Base-by-base conservation (phyloP, 1,140 invertebrate species). In the Drosophila equinoxialis region DNA sequence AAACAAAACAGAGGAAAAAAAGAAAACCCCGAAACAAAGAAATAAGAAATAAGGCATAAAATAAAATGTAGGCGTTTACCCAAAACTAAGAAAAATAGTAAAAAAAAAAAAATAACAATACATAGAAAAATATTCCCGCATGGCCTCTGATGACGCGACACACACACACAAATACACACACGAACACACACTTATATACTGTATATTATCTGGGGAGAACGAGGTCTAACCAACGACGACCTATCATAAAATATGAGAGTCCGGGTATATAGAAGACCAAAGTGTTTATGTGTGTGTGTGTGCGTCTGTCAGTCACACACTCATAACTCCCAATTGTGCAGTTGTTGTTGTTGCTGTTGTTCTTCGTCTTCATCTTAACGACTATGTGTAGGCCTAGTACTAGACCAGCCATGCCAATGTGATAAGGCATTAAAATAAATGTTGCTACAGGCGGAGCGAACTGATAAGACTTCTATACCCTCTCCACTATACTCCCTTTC, bases 291-390 rank as follows among this genome's bases (percentile, higher is more conserved):
- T 23, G 23, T 64, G n/a, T 59, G 57, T 63, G 45, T 23, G 37
- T 51, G 30, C 59, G 35, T 42, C 65, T 78, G 74, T 73, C 81
- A 70, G 62, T 84, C 81, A 74, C 75, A 77, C 60, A 69, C 68
- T 81, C 87, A 81, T 90, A 90, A 90, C 87, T 90, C 82, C 80
- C 83, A 90, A 90, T 90, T 90, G 87, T 84, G 83, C 81, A 87
- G 73, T 90, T 87, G 64, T 84, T 54, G 41, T 70, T 59, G 33
- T 68, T 59, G 33, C 39, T 55, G 3, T 59, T 59, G 41, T 65
- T 39, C 26, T 67, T 39, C 55, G 26, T 37, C 37, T 69, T 62
- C 66, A 41, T 68, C 54, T 61, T 61, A 60, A 39, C 62, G 63
- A 39, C 60, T 42, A 42, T 76, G 63, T 62, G 62, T 79, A 65